phyloP scores from a whole-genome alignment of 2,113 vertebrate genomes.

The Rhabdomys dilectus region DNA sequence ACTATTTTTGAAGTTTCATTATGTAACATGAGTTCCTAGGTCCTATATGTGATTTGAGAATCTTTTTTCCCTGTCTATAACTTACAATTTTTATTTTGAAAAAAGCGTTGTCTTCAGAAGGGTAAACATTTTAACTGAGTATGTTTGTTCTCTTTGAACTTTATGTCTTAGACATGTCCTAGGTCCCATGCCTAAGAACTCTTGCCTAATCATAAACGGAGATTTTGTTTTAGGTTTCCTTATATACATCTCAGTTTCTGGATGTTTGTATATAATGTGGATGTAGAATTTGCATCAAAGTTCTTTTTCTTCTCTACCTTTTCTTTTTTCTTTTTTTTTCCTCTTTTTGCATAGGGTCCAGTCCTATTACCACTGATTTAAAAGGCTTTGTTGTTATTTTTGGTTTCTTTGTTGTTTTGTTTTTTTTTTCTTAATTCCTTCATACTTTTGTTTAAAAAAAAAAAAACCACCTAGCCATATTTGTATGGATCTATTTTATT shows the following conservation, averaged over 20 bases:
- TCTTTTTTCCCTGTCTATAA: neutral
- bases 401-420: neutral
- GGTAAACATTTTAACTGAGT: neutral
- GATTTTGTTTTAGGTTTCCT: neutral
- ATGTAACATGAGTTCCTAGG: neutral
- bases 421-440: neutral
- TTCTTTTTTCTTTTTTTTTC: neutral
- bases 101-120: neutral
- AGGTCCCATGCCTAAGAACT: neutral
- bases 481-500: neutral
- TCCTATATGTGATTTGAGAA: neutral
- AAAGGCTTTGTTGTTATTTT: neutral
- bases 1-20: neutral
- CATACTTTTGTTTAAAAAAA: neutral
- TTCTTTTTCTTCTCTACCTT: neutral
- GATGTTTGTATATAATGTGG: neutral
- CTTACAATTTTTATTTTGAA: neutral
- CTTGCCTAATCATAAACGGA: neutral
- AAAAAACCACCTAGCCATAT: neutral
- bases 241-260: neutral
- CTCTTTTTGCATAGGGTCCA: neutral
- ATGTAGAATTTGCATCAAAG: neutral
- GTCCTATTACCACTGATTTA: neutral
- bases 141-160: neutral
- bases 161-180: neutral